Evolutionary conservation across 1,140 invertebrate genomes (phyloP).

Genomic region (Brachionus asplanchnoidis): DNA sequence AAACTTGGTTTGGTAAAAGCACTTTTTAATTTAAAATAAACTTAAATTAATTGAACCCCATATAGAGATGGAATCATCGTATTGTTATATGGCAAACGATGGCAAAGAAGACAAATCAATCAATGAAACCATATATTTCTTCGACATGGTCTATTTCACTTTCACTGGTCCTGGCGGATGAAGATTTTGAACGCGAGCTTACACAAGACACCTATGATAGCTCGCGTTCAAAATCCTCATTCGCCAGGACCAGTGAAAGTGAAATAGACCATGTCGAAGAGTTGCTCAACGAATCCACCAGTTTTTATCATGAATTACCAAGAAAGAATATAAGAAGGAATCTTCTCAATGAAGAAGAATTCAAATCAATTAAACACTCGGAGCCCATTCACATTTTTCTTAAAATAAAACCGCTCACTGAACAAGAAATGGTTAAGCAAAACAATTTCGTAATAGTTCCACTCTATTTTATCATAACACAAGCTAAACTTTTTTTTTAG

Average conservation of each 20-base stretch:
- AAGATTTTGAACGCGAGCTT: too few species aligned
- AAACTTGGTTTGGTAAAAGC: too few species aligned
- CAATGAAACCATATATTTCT: background rate
- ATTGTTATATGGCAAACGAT: background rate
- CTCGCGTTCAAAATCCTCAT: background rate
- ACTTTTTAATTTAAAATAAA: background rate
- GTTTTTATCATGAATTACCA: too few species aligned
- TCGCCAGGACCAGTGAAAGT: background rate
- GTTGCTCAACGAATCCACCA: background rate
- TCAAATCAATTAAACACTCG: too few species aligned
- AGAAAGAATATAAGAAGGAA: too few species aligned
- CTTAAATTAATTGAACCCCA: background rate
- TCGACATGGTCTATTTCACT: too few species aligned
- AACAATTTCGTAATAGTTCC: background rate
- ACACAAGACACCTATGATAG: background rate
- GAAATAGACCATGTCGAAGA: background rate
- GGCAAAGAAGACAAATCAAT: background rate
- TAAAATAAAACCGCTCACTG: too few species aligned
- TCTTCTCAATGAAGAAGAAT: too few species aligned
- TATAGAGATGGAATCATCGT: constrained; percentile 5
- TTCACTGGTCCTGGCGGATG: too few species aligned
- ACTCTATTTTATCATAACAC: too few species aligned
- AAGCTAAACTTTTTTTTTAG: background rate
- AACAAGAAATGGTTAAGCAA: constrained; percentile 14
- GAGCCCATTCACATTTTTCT: too few species aligned